A percentile compares a stretch with the other conserved stretches of the same genome.
Evolutionary conservation across 2,888 invertebrate genomes (phyloP).

Genomic region (Machimus rusticus): DNA sequence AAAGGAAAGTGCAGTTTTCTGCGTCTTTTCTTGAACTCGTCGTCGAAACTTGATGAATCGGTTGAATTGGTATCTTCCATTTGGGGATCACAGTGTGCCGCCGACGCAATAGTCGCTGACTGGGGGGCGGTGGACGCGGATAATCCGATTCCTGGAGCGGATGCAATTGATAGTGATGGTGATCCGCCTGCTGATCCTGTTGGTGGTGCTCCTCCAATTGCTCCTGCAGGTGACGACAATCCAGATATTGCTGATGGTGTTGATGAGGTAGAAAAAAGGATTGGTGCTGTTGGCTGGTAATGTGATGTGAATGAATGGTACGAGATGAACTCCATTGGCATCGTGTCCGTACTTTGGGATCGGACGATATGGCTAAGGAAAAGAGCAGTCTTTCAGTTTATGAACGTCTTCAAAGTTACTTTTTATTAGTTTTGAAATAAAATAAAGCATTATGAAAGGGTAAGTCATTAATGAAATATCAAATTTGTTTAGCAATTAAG

Average conservation of each 20-base stretch:
- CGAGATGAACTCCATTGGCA: conserved; percentile 54
- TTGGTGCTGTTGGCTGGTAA: conserved; percentile 42
- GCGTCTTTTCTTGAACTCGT: conserved; percentile 52
- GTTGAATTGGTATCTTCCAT: conserved; percentile 50
- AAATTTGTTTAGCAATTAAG: neutral
- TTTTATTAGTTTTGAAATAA: neutral
- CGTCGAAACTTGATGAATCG: conserved; percentile 51
- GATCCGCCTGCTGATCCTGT: neutral
- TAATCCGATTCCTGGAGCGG: neutral
- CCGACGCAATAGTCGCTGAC: conserved; percentile 45
- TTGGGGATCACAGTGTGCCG: conserved; percentile 49
- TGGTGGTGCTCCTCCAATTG: neutral
- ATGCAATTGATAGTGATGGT: neutral
- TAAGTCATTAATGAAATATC: neutral
- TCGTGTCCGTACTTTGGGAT: conserved; percentile 58
- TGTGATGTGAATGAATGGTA: conserved; percentile 49
- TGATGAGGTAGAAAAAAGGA: conserved; percentile 15
- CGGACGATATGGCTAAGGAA: conserved; percentile 54
- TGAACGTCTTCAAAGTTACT: neutral
- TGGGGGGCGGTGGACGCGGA: conserved; percentile 21
- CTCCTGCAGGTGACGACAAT: neutral
- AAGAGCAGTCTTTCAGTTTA: neutral
- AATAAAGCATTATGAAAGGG: neutral
- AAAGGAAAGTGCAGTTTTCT: conserved; percentile 54
- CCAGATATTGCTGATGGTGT: conserved; percentile 5